Evolutionary conservation across 2,797 vertebrate genomes (phyloP).

Genomic region (Cebuella pygmaea): DNA sequence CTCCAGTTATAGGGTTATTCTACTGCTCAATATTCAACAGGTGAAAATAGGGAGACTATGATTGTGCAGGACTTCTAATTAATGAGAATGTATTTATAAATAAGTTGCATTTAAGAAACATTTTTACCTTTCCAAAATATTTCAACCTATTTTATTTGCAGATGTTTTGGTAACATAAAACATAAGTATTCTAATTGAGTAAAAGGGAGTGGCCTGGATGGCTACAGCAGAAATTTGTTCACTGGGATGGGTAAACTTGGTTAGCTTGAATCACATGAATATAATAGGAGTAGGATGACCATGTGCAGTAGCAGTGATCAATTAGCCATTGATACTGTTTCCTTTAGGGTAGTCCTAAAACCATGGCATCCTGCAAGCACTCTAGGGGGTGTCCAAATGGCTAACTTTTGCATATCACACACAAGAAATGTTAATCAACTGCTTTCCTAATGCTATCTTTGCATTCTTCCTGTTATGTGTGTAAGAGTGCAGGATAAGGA

Average conservation of each 20-base stretch:
- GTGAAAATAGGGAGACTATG: neutral
- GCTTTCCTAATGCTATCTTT: neutral
- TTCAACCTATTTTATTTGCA: neutral
- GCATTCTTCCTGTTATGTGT: neutral
- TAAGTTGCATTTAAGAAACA: neutral
- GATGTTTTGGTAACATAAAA: neutral
- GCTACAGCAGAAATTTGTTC: neutral
- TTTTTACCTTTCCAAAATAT: neutral
- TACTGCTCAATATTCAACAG: neutral
- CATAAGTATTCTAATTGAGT: neutral
- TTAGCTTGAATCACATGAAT: neutral
- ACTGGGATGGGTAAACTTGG: neutral
- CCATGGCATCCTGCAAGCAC: neutral
- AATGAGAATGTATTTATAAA: neutral
- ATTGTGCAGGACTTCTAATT: neutral
- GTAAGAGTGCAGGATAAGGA: neutral
- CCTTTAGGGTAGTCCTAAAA: neutral
- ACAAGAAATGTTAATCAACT: neutral
- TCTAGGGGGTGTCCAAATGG: neutral
- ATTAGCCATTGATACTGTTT: neutral
- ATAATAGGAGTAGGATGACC: no score
- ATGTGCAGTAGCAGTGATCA: neutral
- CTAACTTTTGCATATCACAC: neutral
- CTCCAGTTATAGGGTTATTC: neutral
- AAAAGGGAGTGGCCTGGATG: neutral